phyloP scores from a whole-genome alignment of 1,140 invertebrate genomes.

The Philotrypesis tridentata region DNA sequence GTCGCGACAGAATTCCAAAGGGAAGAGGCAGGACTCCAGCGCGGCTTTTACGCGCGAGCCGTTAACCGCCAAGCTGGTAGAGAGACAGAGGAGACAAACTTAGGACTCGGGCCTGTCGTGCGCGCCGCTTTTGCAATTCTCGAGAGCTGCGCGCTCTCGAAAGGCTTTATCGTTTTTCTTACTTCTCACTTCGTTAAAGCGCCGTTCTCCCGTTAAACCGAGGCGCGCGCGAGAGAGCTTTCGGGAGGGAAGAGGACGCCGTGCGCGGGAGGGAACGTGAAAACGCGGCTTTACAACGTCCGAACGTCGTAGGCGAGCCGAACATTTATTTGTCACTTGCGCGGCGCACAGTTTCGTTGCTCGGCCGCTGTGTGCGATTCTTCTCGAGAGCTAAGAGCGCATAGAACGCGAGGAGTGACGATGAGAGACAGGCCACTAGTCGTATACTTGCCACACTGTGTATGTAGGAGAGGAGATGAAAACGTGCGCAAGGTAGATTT shows the following conservation, averaged over 20 bases:
- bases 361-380: no score
- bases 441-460: no score
- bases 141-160: constrained; percentile 48
- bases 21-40: constrained; percentile 52
- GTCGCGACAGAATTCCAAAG: constrained; percentile 60
- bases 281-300: neutral
- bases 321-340: neutral
- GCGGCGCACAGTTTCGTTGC: no score
- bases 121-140: neutral
- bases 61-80: constrained; percentile 56
- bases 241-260: no score
- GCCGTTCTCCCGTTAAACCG: constrained; percentile 53
- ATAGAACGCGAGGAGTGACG: no score
- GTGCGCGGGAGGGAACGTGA: no score
- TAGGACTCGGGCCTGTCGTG: neutral
- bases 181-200: constrained; percentile 52
- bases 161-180: constrained; percentile 59
- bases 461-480: no score
- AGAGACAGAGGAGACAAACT: neutral
- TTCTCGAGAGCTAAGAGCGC: no score
- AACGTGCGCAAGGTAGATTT: neutral
- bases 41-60: constrained; percentile 59
- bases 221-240: constrained; percentile 48
- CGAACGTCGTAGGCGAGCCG: neutral
- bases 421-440: no score